Base-by-base conservation (phyloP, 1,140 invertebrate genomes). In the Papilio polyxenes region DNA sequence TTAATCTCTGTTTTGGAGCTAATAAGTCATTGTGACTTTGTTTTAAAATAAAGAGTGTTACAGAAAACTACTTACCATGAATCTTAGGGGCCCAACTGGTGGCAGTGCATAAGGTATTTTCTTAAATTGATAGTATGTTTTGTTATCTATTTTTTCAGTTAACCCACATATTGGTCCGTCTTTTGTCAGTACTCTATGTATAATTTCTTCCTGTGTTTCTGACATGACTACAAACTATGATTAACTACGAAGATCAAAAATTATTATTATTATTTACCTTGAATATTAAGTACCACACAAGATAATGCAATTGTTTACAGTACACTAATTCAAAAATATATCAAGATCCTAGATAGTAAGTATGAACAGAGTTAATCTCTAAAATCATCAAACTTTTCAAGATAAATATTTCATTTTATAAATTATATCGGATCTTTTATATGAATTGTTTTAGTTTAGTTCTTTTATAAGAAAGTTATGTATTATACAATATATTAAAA, bases 101-200 rank as follows among this genome's bases (percentile, higher is more conserved):
- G 96, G 95, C 82, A 95, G 94, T 0, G 96, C 96, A 85, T 95
- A 96, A 0, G 96, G 96, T 83, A 96, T 96, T 17, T 95, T 95
- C 77, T 95, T 95, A 84, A 96, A 96, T 85, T 94, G 95, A 75
- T 94, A 95, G 59, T 85, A 91, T 62, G 84, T 88, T 59, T 85
- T 84, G 37, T 88, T 82, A 72, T 88, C 85, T 5, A 31, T 88
- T 85, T 75, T 90, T 1, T 92, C 89, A 81, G 90, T 84, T 81
- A 83, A 88, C 72, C 92, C 92, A 86, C 89, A 88, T 62, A 93
- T 85, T n/a, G 87, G 86, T 8, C 92, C 92, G 81, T 91, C 83
- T 65, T 81, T 85, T 37, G 86, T 89, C 59, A 88, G 62, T 15
- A 92, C 48, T 37, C 88, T 83, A 77, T 82, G 89, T 81, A 85